phyloP scores from a whole-genome alignment of 2,113 vertebrate genomes.

The Chloropsis cyanopogon region DNA sequence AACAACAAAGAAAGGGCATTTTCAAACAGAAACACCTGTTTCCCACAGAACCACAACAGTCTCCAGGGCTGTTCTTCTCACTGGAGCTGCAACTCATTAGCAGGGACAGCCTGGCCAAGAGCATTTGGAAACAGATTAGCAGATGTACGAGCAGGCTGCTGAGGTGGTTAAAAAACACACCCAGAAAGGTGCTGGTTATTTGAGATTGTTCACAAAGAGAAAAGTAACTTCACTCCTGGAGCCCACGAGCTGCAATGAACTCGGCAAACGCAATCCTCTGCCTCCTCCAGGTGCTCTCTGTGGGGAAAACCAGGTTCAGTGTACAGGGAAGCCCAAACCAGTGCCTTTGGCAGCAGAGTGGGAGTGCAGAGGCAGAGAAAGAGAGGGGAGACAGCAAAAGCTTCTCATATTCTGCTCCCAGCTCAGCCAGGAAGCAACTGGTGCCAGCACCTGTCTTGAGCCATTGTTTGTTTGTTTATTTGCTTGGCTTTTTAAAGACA shows the following conservation, averaged over 20 bases:
- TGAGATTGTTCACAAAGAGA: not conserved
- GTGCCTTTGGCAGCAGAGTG: not conserved
- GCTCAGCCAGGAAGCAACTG: not conserved
- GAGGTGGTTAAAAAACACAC: not conserved
- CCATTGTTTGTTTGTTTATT: too few species aligned
- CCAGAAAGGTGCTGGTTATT: not conserved
- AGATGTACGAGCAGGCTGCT: not conserved
- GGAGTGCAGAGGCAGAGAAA: not conserved
- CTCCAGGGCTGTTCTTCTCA: not conserved
- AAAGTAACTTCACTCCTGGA: not conserved
- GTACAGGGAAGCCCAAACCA: not conserved
- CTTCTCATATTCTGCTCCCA: not conserved
- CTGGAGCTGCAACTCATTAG: not conserved
- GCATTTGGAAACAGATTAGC: not conserved
- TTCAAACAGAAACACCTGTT: not conserved
- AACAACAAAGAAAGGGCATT: not conserved
- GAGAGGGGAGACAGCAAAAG: not conserved
- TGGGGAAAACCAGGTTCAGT: rapidly evolving
- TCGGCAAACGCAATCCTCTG: not conserved
- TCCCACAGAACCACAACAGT: not conserved
- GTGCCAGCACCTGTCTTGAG: not conserved
- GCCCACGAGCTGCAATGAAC: not conserved
- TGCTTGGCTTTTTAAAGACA: not conserved
- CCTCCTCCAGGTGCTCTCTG: not conserved
- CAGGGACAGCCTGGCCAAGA: not conserved